These are phyloP conservation scores for Epinephelus lanceolatus DNA, from an alignment of 2,113 vertebrate genomes.

Conservation along the genomic window DNA sequence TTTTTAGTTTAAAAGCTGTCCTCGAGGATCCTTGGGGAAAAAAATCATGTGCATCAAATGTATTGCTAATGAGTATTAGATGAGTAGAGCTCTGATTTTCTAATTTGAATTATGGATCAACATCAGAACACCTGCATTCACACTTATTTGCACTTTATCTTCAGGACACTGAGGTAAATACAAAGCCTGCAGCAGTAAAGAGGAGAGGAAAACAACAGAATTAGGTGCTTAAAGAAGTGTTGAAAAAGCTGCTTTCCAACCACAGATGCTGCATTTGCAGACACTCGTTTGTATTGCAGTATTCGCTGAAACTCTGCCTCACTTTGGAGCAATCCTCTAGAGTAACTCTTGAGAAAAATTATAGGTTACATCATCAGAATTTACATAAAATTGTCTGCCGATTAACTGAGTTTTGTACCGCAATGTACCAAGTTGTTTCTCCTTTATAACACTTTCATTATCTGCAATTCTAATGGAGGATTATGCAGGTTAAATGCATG, in stretches of 20 bases:
- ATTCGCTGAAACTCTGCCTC: conserved; percentile 28
- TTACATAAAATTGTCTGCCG: conserved; percentile 52
- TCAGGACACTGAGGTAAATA: background rate
- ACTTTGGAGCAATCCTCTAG: conserved; percentile 13
- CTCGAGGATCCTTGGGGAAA: background rate
- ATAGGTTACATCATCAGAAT: conserved; percentile 59
- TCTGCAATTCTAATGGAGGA: conserved; percentile 53
- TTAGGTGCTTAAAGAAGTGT: background rate
- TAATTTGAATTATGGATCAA: background rate
- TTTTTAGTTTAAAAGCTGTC: conserved; percentile 31
- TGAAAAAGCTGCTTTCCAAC: conserved; percentile 7
- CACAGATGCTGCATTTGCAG: conserved; percentile 9
- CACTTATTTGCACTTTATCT: background rate
- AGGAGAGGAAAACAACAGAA: background rate
- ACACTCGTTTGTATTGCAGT: background rate
- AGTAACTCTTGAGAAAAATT: conserved; percentile 25
- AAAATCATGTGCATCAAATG: conserved; percentile 8
- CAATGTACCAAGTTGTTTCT: conserved; percentile 35
- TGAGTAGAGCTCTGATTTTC: background rate
- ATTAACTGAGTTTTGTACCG: conserved; percentile 35
- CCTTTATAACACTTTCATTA: conserved; percentile 40
- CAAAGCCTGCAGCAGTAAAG: background rate
- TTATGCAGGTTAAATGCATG: conserved; percentile 66
- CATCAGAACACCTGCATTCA: background rate
- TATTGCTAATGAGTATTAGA: background rate